Percentiles rank a stretch among this genome's conserved stretches.
These are phyloP conservation scores for Bombylius major DNA, from an alignment of 2,888 invertebrate genomes.

Conservation along the genomic window DNA sequence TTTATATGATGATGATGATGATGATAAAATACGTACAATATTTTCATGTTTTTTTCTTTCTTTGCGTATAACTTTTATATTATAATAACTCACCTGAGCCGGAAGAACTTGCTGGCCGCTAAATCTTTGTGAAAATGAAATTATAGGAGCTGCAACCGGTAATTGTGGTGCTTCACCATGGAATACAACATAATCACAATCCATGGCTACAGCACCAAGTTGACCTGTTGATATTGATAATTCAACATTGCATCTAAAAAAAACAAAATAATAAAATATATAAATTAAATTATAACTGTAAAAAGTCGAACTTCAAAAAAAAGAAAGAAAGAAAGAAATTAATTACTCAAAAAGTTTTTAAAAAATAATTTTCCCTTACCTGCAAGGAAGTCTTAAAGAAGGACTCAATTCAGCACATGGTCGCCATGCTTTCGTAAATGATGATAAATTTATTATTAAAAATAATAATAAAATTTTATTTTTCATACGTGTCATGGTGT, in stretches of 20 bases:
- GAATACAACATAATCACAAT: conserved; percentile 75
- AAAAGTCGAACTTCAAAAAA: not conserved
- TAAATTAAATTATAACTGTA: conserved; percentile 1
- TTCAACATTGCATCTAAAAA: conserved; percentile 39
- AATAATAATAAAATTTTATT: not conserved
- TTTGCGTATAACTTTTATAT: too few relatives aligned
- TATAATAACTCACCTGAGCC: conserved; percentile 43
- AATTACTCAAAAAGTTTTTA: not conserved
- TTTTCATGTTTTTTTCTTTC: too few relatives aligned
- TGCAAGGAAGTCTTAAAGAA: conserved; percentile 63
- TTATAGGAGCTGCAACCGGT: conserved; percentile 68
- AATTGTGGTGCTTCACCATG: conserved; percentile 62
- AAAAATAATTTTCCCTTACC: conserved; percentile 25
- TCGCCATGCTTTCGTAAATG: conserved; percentile 39
- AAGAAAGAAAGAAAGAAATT: not conserved
- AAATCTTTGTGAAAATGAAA: conserved; percentile 64
- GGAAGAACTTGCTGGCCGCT: conserved; percentile 73
- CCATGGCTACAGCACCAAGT: conserved; percentile 49
- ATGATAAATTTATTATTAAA: not conserved
- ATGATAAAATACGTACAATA: too few relatives aligned
- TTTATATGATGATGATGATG: too few relatives aligned
- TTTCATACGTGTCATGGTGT: too few relatives aligned
- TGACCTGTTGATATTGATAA: conserved; percentile 40
- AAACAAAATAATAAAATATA: not conserved
- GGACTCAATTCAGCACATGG: conserved; percentile 68